Evolutionary conservation across 1,140 invertebrate genomes (phyloP).

Genomic region (Scylla paramamosain): DNA sequence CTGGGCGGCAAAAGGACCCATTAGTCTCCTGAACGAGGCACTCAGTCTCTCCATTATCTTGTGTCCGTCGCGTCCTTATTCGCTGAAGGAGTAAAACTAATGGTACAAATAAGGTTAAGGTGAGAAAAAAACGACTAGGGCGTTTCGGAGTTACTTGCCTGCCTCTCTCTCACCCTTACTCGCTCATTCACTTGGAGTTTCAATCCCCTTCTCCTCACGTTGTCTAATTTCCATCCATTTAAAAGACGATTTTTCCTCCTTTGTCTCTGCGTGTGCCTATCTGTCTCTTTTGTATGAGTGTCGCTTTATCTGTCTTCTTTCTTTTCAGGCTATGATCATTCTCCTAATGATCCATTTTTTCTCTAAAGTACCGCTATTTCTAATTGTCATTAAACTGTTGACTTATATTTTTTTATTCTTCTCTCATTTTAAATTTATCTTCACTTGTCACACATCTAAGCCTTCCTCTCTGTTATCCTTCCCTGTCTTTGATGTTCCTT

Average conservation of each 20-base stretch:
- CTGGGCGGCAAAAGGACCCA: not conserved
- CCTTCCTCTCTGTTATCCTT: not conserved
- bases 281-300: not conserved
- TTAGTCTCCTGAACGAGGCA: slow-evolving; percentile 2
- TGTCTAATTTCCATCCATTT: not conserved
- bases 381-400: too few relatives aligned
- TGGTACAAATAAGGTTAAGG: slow-evolving; percentile 3
- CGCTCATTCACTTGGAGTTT: not conserved
- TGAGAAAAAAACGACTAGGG: not conserved
- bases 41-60: not conserved
- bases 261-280: not conserved
- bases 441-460: not conserved
- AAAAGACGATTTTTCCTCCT: not conserved
- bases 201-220: not conserved
- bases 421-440: too few relatives aligned
- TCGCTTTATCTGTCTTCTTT: not conserved
- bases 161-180: not conserved
- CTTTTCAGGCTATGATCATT: not conserved
- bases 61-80: slow-evolving; percentile 19
- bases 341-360: too few relatives aligned
- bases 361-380: too few relatives aligned
- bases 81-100: not conserved
- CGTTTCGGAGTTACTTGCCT: not conserved
- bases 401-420: too few relatives aligned
- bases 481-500: not conserved